Conservation (phyloP, 2,113 vertebrate species). For the Chauna torquata region DNA sequence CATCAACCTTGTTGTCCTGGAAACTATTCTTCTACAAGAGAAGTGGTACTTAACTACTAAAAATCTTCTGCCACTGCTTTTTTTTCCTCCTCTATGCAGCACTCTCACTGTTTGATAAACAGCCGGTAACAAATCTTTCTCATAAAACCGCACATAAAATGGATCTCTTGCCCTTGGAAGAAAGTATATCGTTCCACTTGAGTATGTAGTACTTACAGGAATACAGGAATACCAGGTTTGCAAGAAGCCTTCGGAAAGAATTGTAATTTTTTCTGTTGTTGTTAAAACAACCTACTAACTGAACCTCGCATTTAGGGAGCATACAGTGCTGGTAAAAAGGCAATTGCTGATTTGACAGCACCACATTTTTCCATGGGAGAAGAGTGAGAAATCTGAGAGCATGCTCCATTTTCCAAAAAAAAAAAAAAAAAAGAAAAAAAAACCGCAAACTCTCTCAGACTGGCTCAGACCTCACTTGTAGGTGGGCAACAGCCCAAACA, state of each 20-base stretch:
- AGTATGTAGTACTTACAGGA: neutral
- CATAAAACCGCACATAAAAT: neutral
- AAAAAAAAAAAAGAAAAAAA: neutral
- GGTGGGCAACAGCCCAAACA: neutral
- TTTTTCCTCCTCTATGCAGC: neutral
- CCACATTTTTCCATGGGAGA: neutral
- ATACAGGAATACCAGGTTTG: neutral
- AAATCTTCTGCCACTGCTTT: neutral
- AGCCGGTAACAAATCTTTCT: neutral
- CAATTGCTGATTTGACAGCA: neutral
- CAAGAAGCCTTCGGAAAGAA: neutral
- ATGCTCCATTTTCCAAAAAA: neutral
- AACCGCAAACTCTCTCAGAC: neutral
- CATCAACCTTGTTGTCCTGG: conserved; percentile 27
- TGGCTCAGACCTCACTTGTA: accelerated
- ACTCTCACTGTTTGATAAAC: neutral
- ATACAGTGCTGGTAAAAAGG: neutral
- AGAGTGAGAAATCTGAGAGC: neutral
- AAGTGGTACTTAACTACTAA: neutral
- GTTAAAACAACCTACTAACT: neutral
- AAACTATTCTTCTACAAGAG: neutral
- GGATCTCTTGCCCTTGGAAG: neutral
- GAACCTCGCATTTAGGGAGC: neutral
- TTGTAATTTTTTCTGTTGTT: neutral
- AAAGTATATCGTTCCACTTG: neutral